Evolutionary conservation across 2,797 vertebrate genomes (phyloP), one percentile per base, ranked within the genome.

Genomic region (Florisuga fusca): DNA sequence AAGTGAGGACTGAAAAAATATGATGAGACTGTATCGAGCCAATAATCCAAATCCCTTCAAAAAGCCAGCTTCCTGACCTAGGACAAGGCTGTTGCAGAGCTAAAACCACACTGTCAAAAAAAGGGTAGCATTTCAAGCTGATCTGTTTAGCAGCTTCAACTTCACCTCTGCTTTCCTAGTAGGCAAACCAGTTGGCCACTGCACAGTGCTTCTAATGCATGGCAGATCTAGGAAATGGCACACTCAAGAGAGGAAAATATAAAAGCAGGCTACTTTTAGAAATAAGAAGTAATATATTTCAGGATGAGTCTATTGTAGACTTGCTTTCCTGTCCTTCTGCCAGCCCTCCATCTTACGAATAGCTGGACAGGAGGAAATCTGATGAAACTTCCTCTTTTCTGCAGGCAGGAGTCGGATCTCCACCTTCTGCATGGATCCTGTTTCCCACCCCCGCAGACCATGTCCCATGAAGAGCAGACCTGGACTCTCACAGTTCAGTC

Each of bases 1-100:
- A 69, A 57, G 53, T 73, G 59, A 88, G n/a, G 59, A 61, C 63
- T 89, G 89, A 80, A 96, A 93, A 95, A 94, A 93, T 94, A 86
- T 8, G 45, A 48, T 76, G 53, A 94, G 62, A 83, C 48, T 7
- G 0, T 91, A 81, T 73, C 36, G 7, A 95, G 89, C 48, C 73
- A 90, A 38, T 92, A 79, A 91, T 69, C 79, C 80, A 88, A 88
- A 93, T 33, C 19, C n/a, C 31, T 96, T 69, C 90, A 82, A 86
- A 93, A 91, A 90, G 61, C 7, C 87, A 95, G 71, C 71, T 96
- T 96, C 89, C 84, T 71, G 87, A 86, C n/a, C 29, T 25, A 38
- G 73, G 38, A 55, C 43, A 69, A 36, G 57, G 53, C 82, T 86
- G 36, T 14, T 79, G 45, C 79, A 84, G 58, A 59, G 63, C 74